A percentile compares a stretch with the other conserved stretches of the same genome.
Conservation (phyloP, 1,140 invertebrate genomes). For the Tribolium madens region DNA sequence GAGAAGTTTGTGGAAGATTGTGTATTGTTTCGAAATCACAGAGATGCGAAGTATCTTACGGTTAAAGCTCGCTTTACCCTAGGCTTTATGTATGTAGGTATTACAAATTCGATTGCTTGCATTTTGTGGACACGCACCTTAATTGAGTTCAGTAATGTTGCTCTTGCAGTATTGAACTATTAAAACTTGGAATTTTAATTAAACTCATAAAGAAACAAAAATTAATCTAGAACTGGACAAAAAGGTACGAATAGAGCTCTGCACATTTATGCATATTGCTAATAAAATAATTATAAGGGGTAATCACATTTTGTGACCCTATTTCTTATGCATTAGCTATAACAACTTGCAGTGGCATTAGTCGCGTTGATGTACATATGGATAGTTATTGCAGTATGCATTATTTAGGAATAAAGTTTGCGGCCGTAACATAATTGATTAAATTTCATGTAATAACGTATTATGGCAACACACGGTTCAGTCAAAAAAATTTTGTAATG, state of each 20-base stretch:
- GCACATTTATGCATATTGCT: slow-evolving; percentile 12
- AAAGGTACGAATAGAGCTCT: not conserved
- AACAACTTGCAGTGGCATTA: slow-evolving; percentile 28
- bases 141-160: not conserved
- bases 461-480: slow-evolving; percentile 12
- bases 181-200: not conserved
- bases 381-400: slow-evolving; percentile 17
- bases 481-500: not conserved
- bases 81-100: too few species aligned
- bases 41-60: not conserved
- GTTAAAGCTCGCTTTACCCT: not conserved
- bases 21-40: not conserved
- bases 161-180: too few species aligned
- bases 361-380: slow-evolving; percentile 10
- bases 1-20: not conserved
- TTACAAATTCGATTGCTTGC: too few species aligned
- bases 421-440: slow-evolving; percentile 11
- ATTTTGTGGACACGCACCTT: not conserved
- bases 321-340: slow-evolving; percentile 36
- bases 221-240: not conserved
- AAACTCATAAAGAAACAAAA: not conserved
- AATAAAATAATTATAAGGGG: slow-evolving; percentile 27
- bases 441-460: slow-evolving; percentile 23
- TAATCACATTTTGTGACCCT: slow-evolving; percentile 15
- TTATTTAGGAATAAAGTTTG: slow-evolving; percentile 25